phyloP scores from a whole-genome alignment of 2,797 vertebrate species.

The Artibeus lituratus region DNA sequence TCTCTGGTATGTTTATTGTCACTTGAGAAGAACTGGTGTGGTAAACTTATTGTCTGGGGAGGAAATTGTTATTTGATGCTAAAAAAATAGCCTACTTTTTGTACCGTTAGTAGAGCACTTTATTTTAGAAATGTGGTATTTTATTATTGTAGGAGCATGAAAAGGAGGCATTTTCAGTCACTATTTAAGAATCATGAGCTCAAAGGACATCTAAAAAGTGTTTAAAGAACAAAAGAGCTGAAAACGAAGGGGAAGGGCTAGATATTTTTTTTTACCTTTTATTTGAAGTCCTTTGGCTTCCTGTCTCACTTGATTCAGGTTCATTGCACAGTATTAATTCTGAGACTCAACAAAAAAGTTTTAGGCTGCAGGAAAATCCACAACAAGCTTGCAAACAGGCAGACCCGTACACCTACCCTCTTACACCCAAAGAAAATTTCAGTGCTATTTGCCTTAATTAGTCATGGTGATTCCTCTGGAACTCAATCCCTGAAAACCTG shows the following conservation, averaged over 20 bases:
- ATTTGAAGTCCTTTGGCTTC: constrained; percentile 45
- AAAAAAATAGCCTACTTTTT: constrained; percentile 40
- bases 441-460: background rate
- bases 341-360: background rate
- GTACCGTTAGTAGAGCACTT: background rate
- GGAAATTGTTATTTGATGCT: constrained; percentile 41
- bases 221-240: constrained; percentile 34
- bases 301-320: constrained; percentile 37
- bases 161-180: constrained; percentile 22
- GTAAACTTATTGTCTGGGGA: constrained; percentile 36
- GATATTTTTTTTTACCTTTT: background rate
- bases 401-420: background rate
- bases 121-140: constrained; percentile 34
- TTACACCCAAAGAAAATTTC: background rate
- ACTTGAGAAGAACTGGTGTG: constrained; percentile 50
- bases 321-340: background rate
- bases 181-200: constrained; percentile 49
- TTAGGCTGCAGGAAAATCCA: background rate
- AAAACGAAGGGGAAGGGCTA: background rate
- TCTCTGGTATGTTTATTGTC: constrained; percentile 47
- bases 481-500: background rate
- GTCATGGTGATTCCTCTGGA: background rate
- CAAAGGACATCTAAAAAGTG: constrained; percentile 62
- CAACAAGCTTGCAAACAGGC: background rate
- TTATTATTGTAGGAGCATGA: background rate